phyloP scores from a whole-genome alignment of 92 coral and sea anemone species.

The Parazoanthus darwini region DNA sequence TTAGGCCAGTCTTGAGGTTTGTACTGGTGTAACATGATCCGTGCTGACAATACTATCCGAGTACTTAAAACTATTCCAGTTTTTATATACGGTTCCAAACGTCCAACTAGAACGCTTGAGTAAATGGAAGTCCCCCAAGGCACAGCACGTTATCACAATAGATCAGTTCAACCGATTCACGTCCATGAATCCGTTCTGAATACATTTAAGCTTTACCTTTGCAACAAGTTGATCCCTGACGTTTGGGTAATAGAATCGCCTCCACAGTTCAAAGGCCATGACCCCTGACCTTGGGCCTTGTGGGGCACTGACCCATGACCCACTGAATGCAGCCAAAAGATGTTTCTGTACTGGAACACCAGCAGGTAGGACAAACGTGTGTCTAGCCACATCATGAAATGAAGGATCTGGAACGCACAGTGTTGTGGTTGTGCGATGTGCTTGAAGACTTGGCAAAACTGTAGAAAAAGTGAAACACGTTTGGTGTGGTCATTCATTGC shows the following conservation, averaged over 20 bases:
- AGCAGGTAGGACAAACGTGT: constrained; percentile 76
- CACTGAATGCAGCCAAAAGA: constrained; percentile 90
- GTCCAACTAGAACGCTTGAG: too few species aligned
- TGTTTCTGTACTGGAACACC: constrained; percentile 88
- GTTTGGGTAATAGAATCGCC: constrained; percentile 94
- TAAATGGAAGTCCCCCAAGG: background rate
- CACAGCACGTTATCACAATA: background rate
- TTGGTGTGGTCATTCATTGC: background rate
- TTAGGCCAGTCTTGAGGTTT: too few species aligned
- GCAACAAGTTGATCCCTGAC: constrained; percentile 97
- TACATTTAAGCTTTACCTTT: constrained; percentile 60
- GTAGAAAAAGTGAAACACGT: background rate
- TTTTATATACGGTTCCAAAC: too few species aligned
- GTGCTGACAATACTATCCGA: too few species aligned
- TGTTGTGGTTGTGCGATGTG: constrained; percentile 89
- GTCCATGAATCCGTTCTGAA: background rate
- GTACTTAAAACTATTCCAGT: too few species aligned
- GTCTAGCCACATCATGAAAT: constrained; percentile 88
- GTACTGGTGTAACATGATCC: too few species aligned
- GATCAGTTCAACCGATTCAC: background rate
- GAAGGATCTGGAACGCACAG: constrained; percentile 95
- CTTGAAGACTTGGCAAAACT: constrained; percentile 74
- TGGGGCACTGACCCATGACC: constrained; percentile 81
- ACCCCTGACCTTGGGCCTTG: constrained; percentile 76
- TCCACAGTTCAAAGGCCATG: constrained; percentile 94